These are phyloP conservation scores for Creontiades dilutus DNA, from an alignment of 2,888 invertebrate genomes.

Conservation along the genomic window DNA sequence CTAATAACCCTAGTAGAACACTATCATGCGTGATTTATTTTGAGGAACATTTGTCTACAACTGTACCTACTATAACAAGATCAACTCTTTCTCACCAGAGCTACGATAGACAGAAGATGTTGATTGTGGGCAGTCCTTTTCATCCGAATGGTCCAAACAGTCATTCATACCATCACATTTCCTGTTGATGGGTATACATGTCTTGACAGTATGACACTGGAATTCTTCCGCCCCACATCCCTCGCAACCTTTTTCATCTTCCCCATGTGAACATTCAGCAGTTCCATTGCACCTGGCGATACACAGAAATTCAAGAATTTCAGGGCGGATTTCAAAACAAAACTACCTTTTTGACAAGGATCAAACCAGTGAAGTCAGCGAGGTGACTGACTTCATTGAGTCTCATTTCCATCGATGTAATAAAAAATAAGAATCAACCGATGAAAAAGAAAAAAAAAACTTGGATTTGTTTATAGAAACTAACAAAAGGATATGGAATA, in stretches of 20 bases:
- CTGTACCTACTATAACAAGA: too few species aligned
- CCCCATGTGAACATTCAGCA: slow-evolving; percentile 85
- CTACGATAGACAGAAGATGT: slow-evolving; percentile 75
- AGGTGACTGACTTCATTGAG: too few species aligned
- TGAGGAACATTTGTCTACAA: too few species aligned
- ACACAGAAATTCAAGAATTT: slow-evolving; percentile 21
- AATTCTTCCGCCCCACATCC: slow-evolving; percentile 78
- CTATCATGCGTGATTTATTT: too few species aligned
- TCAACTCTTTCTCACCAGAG: not conserved
- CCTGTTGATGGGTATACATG: slow-evolving; percentile 82
- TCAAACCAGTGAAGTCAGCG: too few species aligned
- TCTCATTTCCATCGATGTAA: too few species aligned
- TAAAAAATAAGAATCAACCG: too few species aligned
- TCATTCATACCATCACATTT: slow-evolving; percentile 83
- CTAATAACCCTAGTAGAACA: too few species aligned
- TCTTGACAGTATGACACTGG: slow-evolving; percentile 78
- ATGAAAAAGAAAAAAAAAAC: too few species aligned
- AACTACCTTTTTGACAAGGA: too few species aligned
- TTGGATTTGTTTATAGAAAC: too few species aligned
- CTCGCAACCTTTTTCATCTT: slow-evolving; percentile 84
- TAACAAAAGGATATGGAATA: too few species aligned
- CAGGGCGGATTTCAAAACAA: not conserved
- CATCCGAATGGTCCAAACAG: slow-evolving; percentile 87
- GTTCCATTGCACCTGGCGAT: slow-evolving; percentile 82
- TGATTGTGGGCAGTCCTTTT: slow-evolving; percentile 78